Percentiles rank a stretch among this genome's conserved stretches.
phyloP scores from a whole-genome alignment of 1,140 invertebrate genomes.

The Oppia nitens region DNA sequence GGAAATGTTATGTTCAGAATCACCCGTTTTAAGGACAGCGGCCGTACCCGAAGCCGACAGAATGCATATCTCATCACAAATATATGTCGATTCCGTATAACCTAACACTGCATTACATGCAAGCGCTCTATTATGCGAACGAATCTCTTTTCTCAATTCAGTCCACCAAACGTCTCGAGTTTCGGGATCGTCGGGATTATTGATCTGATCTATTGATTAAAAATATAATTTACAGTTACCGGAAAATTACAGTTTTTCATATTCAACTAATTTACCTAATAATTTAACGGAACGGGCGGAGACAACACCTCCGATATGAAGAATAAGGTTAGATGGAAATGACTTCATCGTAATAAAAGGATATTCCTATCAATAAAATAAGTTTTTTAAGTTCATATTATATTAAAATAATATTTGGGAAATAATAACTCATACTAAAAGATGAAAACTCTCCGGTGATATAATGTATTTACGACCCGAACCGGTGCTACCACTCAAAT shows the following conservation, averaged over 20 bases:
- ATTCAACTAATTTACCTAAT: constrained; percentile 26
- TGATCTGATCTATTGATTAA: constrained; percentile 41
- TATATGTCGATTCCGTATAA: constrained; percentile 71
- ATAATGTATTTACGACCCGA: background rate
- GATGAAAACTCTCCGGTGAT: constrained; percentile 15
- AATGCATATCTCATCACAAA: constrained; percentile 87
- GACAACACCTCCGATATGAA: constrained; percentile 76
- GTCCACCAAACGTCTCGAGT: constrained; percentile 87
- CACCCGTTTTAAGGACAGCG: constrained; percentile 44
- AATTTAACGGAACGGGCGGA: constrained; percentile 71
- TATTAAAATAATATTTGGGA: too few relatives aligned
- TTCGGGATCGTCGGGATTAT: constrained; percentile 53
- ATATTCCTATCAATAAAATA: constrained; percentile 66
- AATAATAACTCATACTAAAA: too few relatives aligned
- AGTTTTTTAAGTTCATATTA: too few relatives aligned
- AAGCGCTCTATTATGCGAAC: constrained; percentile 71
- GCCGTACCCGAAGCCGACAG: constrained; percentile 83
- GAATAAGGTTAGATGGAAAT: constrained; percentile 69
- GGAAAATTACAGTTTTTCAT: too few relatives aligned
- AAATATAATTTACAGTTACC: background rate
- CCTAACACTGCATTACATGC: constrained; percentile 85
- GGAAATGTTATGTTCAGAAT: constrained; percentile 1
- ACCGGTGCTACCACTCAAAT: background rate
- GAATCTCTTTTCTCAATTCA: constrained; percentile 78
- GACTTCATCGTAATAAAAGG: constrained; percentile 85